Conservation (phyloP, 2,113 vertebrate genomes). For the Stictonetta naevosa region DNA sequence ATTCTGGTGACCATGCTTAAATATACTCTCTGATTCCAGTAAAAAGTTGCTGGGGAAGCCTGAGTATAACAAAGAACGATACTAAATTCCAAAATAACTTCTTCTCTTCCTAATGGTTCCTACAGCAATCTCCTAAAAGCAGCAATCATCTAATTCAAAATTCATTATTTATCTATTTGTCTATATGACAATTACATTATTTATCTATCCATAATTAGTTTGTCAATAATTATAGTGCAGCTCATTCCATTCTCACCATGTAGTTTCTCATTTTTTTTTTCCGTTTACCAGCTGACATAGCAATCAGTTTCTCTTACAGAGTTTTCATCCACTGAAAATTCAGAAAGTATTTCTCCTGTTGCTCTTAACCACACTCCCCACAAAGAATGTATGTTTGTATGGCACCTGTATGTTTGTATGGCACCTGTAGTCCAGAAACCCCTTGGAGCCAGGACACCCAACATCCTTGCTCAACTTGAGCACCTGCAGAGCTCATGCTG, state of each 20-base stretch:
- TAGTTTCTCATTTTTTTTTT: not conserved
- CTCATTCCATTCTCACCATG: too few species aligned
- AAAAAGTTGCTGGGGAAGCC: not conserved
- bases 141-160: not conserved
- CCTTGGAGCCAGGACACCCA: not conserved
- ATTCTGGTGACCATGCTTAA: not conserved
- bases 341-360: not conserved
- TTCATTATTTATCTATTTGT: not conserved
- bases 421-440: not conserved
- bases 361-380: not conserved
- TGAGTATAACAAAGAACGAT: not conserved
- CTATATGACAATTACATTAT: too few species aligned
- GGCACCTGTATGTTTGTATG: too few species aligned
- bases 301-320: not conserved
- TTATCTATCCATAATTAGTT: not conserved
- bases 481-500: not conserved
- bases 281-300: not conserved
- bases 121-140: not conserved
- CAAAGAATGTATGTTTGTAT: not conserved
- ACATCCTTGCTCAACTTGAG: not conserved
- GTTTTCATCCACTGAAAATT: not conserved
- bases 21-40: not conserved
- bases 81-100: not conserved
- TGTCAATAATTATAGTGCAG: fast-evolving
- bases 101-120: not conserved